These are phyloP conservation scores for Grammomys dolichurus DNA, from an alignment of 2,113 vertebrate species.

Conservation along the genomic window DNA sequence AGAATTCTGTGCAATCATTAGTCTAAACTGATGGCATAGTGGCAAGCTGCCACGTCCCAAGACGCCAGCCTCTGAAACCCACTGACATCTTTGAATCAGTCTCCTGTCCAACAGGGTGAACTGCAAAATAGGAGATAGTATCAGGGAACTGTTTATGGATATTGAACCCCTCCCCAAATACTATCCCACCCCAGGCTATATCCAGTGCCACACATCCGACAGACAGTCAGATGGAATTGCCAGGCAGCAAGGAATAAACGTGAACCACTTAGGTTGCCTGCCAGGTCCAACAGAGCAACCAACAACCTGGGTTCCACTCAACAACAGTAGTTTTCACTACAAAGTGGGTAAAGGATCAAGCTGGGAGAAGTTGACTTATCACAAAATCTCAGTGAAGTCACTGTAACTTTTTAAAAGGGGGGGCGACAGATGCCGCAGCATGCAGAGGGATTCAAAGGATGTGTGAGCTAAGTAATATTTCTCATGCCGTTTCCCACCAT, in stretches of 20 bases:
- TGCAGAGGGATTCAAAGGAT: slow-evolving; percentile 66
- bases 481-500: neutral
- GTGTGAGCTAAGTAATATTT: slow-evolving; percentile 73
- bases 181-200: neutral
- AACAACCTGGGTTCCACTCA: slow-evolving; percentile 64
- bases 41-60: slow-evolving; percentile 75
- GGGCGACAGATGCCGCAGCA: slow-evolving; percentile 45
- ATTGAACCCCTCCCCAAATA: slow-evolving; percentile 5
- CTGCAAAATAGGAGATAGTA: slow-evolving; percentile 29
- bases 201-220: neutral
- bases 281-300: slow-evolving; percentile 44
- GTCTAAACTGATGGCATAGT: slow-evolving; percentile 80
- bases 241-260: slow-evolving; percentile 59
- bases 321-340: slow-evolving; percentile 66
- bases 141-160: slow-evolving; percentile 11
- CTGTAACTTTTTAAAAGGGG: slow-evolving; percentile 58
- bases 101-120: slow-evolving; percentile 46
- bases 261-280: slow-evolving; percentile 7
- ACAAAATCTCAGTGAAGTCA: slow-evolving; percentile 69
- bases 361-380: slow-evolving; percentile 72
- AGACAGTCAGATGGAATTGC: neutral
- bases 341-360: slow-evolving; percentile 67
- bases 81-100: slow-evolving; percentile 53
- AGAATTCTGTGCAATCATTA: slow-evolving; percentile 81
- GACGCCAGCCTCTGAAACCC: slow-evolving; percentile 69